Percentiles rank a stretch among this genome's conserved stretches.
Conservation (phyloP, 2,888 invertebrate genomes). For the Mesorhabditis sp. region DNA sequence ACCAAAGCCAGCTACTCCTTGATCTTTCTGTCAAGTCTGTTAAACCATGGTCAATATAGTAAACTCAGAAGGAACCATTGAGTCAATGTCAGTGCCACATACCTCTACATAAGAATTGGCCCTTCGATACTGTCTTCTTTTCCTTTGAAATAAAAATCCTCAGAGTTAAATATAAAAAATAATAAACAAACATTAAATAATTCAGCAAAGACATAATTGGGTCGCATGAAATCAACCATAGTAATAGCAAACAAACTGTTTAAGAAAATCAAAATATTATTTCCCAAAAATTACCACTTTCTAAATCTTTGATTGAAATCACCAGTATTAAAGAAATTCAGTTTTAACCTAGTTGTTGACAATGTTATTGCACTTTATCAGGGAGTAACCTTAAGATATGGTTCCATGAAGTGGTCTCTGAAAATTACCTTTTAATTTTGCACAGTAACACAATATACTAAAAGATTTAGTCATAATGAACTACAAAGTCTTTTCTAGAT, state of each 20-base stretch:
- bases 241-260: constrained; percentile 25
- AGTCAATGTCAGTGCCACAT: constrained; percentile 34
- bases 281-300: constrained; percentile 37
- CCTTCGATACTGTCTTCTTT: constrained; percentile 41
- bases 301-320: constrained; percentile 43
- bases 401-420: constrained; percentile 42
- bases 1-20: constrained; percentile 57
- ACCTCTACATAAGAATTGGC: constrained; percentile 25
- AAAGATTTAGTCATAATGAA: constrained; percentile 22
- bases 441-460: constrained; percentile 39
- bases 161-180: constrained; percentile 37
- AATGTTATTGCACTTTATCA: constrained; percentile 37
- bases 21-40: constrained; percentile 49
- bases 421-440: constrained; percentile 41
- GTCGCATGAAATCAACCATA: constrained; percentile 43
- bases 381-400: constrained; percentile 33
- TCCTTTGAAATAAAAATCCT: constrained; percentile 33
- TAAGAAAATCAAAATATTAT: constrained; percentile 31
- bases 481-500: too few species aligned
- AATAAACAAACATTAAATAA: constrained; percentile 43
- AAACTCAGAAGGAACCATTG: not conserved
- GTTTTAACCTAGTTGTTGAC: constrained; percentile 34
- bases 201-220: constrained; percentile 41
- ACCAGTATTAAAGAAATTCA: constrained; percentile 44
- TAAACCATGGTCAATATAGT: constrained; percentile 37